Conservation (phyloP, 2,888 invertebrate genomes). For the Ophion ventricosus region DNA sequence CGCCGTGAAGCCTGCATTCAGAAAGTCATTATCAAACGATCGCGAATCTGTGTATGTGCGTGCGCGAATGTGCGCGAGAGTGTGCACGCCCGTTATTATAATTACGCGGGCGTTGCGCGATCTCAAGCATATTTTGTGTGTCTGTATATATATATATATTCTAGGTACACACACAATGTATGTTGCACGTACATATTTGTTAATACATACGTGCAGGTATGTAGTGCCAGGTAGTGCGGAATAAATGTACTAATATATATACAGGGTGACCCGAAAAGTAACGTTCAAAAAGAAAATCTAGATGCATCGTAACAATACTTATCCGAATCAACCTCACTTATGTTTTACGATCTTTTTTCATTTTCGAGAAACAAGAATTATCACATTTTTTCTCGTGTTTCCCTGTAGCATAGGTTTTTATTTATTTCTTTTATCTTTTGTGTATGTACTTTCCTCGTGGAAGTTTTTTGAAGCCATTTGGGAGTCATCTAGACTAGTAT, state of each 20-base stretch:
- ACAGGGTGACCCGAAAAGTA: no score
- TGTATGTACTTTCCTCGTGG: no score
- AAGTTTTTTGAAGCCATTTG: no score
- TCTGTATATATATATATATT: conserved; percentile 11
- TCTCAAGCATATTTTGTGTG: conserved; percentile 30
- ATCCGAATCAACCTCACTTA: no score
- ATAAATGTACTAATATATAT: conserved; percentile 11
- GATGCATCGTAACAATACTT: no score
- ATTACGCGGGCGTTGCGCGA: conserved; percentile 75
- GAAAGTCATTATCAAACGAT: conserved; percentile 80
- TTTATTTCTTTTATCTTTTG: no score
- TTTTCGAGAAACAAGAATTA: no score
- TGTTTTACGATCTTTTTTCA: no score
- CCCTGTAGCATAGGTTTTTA: no score
- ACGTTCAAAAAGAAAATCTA: no score
- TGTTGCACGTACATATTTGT: conserved; percentile 2
- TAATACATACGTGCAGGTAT: neutral
- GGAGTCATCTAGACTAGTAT: no score
- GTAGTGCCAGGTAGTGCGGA: conserved; percentile 11
- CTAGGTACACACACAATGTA: neutral
- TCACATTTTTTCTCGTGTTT: no score
- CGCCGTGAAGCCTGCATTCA: conserved; percentile 76
- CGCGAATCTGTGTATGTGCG: conserved; percentile 42
- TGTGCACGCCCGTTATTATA: conserved; percentile 73
- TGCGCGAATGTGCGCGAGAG: conserved; percentile 5